Conservation (phyloP, 2,888 invertebrate species). For the Lithophane leautieri region DNA sequence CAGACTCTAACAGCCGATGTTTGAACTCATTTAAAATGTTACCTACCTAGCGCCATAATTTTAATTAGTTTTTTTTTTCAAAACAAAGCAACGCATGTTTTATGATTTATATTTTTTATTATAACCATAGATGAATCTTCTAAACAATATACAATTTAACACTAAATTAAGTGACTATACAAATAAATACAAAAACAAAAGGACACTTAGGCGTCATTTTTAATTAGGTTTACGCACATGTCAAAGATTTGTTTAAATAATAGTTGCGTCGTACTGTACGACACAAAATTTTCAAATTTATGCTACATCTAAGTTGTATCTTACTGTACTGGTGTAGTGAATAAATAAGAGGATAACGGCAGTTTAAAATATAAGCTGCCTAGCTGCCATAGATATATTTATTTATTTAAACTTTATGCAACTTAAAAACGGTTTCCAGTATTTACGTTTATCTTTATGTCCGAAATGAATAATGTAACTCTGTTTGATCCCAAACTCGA, state of each 20-base stretch:
- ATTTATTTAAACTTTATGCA: not conserved
- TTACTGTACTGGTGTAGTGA: too few species aligned
- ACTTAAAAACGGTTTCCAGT: not conserved
- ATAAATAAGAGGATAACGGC: not conserved
- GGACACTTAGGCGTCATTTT: too few species aligned
- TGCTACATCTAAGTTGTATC: too few species aligned
- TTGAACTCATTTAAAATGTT: not conserved
- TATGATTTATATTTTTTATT: too few species aligned
- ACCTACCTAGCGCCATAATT: not conserved
- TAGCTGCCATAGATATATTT: not conserved
- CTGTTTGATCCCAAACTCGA: not conserved
- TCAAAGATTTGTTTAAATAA: not conserved
- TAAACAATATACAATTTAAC: too few species aligned
- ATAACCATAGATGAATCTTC: too few species aligned
- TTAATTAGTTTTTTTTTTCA: not conserved
- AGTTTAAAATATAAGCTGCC: not conserved
- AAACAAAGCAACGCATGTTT: not conserved
- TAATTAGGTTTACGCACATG: not conserved
- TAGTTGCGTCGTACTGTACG: too few species aligned
- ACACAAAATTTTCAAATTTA: too few species aligned
- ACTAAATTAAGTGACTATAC: too few species aligned
- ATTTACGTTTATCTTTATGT: not conserved
- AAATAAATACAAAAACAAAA: too few species aligned
- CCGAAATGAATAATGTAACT: too few species aligned
- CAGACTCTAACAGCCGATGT: not conserved